These are phyloP conservation scores for Cataglyphis altisquamis DNA, from an alignment of 2,888 invertebrate species.

Conservation along the genomic window DNA sequence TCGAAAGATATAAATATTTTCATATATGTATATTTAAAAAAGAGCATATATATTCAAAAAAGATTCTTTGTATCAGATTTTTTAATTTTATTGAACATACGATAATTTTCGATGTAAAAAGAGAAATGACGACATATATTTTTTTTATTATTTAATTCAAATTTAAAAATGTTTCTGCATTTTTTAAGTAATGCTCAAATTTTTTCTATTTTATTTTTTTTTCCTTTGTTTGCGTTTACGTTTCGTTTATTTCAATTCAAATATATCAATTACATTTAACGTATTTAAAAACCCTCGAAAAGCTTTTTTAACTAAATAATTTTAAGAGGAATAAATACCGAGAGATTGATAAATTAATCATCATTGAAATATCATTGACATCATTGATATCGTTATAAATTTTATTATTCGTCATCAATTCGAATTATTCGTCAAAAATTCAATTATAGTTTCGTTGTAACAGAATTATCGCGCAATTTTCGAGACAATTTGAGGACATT, in stretches of 20 bases:
- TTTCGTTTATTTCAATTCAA: neutral
- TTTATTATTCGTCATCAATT: neutral
- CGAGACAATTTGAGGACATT: slow-evolving; percentile 35
- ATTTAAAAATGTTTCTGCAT: neutral
- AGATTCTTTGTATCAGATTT: neutral
- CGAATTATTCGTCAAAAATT: neutral
- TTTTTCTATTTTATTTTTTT: neutral
- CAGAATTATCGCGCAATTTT: slow-evolving; percentile 27
- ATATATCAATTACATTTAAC: neutral
- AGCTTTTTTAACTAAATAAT: neutral
- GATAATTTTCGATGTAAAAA: neutral
- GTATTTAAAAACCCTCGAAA: neutral
- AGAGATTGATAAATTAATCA: neutral
- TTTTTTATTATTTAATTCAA: neutral
- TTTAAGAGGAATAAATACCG: neutral
- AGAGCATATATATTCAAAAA: neutral
- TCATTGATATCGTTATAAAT: neutral
- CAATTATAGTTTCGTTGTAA: neutral
- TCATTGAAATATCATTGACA: neutral
- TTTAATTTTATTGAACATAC: neutral
- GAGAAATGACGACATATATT: neutral
- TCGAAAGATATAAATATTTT: neutral
- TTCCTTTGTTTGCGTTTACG: neutral
- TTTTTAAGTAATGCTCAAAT: neutral
- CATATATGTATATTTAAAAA: neutral